Percentiles rank a stretch among this genome's conserved stretches.
Evolutionary conservation across 1,140 invertebrate genomes (phyloP).

Genomic region (Drosophila murphyi): DNA sequence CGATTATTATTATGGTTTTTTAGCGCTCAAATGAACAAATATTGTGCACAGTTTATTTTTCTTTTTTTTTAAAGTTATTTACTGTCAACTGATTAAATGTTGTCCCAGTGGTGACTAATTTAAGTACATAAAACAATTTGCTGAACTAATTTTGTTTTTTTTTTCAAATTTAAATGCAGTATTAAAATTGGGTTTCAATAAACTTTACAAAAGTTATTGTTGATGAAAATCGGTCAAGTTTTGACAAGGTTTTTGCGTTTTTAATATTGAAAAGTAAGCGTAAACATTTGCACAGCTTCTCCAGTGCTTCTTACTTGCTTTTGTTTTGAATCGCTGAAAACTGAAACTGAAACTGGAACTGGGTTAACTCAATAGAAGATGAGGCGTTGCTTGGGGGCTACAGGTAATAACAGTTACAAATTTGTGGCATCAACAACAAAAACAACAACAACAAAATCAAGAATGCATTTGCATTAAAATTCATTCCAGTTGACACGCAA

Average conservation of each 20-base stretch:
- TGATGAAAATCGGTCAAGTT: too few species aligned
- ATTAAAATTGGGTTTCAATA: too few species aligned
- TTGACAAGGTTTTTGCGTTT: too few species aligned
- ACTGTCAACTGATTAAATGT: conserved; percentile 20
- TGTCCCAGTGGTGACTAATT: conserved; percentile 27
- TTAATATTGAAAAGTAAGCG: too few species aligned
- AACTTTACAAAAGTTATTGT: too few species aligned
- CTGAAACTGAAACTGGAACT: conserved; percentile 8
- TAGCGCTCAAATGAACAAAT: conserved; percentile 31
- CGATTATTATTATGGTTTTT: conserved; percentile 7
- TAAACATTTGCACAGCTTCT: too few species aligned
- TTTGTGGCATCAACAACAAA: conserved; percentile 1
- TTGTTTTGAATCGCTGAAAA: conserved; percentile 10
- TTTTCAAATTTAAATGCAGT: too few species aligned
- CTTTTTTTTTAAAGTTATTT: conserved; percentile 11
- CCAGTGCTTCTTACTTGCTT: neutral
- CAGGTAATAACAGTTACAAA: conserved; percentile 7
- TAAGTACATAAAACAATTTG: conserved; percentile 21
- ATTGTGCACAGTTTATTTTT: conserved; percentile 17
- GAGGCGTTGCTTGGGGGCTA: neutral
- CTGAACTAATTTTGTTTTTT: neutral
- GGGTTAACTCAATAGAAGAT: conserved; percentile 34
- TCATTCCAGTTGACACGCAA: conserved; percentile 37
- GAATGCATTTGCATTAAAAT: conserved; percentile 40
- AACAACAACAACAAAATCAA: neutral